Conservation (phyloP, 2,888 invertebrate species). For the Lycophotia porphyrea region DNA sequence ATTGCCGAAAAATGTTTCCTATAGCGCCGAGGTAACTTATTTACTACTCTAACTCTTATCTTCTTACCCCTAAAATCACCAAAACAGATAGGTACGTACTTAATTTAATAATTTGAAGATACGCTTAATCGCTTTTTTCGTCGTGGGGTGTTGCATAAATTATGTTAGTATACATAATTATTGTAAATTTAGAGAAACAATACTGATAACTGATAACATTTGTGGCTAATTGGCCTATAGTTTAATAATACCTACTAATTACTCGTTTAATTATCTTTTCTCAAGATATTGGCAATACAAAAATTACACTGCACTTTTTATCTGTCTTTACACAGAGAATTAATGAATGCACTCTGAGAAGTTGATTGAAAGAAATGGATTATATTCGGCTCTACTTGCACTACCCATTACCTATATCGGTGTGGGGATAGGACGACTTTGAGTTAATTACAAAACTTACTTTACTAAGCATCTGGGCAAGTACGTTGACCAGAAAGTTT, state of each 20-base stretch:
- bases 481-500: not conserved
- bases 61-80: constrained; percentile 15
- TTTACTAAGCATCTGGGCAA: not conserved
- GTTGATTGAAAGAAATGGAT: constrained; percentile 39
- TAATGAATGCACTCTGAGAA: constrained; percentile 15
- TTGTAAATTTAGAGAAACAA: constrained; percentile 15
- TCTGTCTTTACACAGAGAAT: constrained; percentile 10
- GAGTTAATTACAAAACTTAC: not conserved
- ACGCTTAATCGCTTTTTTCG: constrained; percentile 7
- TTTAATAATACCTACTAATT: constrained; percentile 29
- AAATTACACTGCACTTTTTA: constrained; percentile 43
- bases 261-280: constrained; percentile 17
- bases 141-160: constrained; percentile 20
- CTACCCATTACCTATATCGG: constrained; percentile 7
- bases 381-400: constrained; percentile 5
- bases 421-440: constrained; percentile 1
- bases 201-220: constrained; percentile 24
- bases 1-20: not conserved
- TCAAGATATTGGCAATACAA: constrained; percentile 35
- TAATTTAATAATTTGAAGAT: constrained; percentile 7
- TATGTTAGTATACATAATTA: constrained; percentile 2
- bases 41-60: too few species aligned
- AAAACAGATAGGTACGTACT: not conserved
- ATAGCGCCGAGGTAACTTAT: constrained; percentile 4
- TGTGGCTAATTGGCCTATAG: constrained; percentile 22